A percentile compares a stretch with the other conserved stretches of the same genome.
phyloP scores from a whole-genome alignment of 2,888 invertebrate genomes.

The Achlya flavicornis region DNA sequence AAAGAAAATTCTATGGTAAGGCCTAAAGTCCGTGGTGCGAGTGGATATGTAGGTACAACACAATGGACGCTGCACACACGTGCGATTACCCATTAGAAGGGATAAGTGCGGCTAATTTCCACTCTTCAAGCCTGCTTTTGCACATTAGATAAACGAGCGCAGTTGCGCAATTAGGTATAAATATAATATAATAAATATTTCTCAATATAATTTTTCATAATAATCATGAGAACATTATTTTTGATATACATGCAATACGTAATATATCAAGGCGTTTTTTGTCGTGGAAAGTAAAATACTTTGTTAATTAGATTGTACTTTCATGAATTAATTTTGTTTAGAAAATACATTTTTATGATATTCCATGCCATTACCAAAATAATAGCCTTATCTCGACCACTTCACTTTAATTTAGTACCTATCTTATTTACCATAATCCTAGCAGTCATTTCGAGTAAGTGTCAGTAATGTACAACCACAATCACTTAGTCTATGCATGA shows the following conservation, averaged over 20 bases:
- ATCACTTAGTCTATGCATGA: constrained; percentile 68
- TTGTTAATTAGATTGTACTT: too few species aligned
- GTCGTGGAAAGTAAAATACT: too few species aligned
- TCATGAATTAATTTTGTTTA: too few species aligned
- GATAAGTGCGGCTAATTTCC: constrained; percentile 79
- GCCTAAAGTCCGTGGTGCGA: constrained; percentile 28
- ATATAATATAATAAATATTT: background rate
- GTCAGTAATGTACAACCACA: constrained; percentile 45
- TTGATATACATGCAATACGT: background rate
- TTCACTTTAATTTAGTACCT: constrained; percentile 3
- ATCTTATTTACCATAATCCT: constrained; percentile 22
- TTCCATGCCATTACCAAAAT: background rate
- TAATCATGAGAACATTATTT: background rate
- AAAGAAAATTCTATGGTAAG: constrained; percentile 25
- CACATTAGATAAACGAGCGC: constrained; percentile 51
- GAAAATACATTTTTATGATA: too few species aligned
- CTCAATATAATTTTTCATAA: background rate
- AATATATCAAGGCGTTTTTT: too few species aligned
- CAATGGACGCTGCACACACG: constrained; percentile 62
- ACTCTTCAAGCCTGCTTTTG: constrained; percentile 56
- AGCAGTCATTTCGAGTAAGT: constrained; percentile 26
- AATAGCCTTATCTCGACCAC: background rate
- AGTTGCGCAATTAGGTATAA: constrained; percentile 48
- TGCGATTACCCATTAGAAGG: constrained; percentile 69
- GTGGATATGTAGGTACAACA: constrained; percentile 38